Percentiles rank a stretch among this genome's conserved stretches.
Conservation (phyloP, 2,113 vertebrate genomes). For the Henicopernis longicauda region DNA sequence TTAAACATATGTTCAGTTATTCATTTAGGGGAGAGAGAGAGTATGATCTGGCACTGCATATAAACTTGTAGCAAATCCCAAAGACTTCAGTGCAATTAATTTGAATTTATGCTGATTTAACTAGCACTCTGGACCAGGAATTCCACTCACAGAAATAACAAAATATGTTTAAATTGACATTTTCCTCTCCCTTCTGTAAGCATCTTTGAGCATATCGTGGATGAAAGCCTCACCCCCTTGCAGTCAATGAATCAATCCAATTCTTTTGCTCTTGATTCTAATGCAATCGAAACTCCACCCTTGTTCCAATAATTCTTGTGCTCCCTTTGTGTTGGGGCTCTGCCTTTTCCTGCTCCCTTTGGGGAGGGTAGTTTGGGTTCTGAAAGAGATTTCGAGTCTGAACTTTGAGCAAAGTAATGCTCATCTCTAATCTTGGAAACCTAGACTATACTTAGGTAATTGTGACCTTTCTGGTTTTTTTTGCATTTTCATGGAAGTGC, state of each 20-base stretch:
- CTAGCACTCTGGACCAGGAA: background rate
- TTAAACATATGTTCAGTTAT: slow-evolving; percentile 23
- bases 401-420: background rate
- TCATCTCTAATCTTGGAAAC: background rate
- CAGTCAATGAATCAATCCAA: background rate
- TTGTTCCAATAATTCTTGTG: background rate
- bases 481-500: background rate
- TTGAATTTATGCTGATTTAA: background rate
- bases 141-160: background rate
- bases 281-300: background rate
- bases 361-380: background rate
- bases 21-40: background rate
- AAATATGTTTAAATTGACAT: background rate
- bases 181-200: background rate
- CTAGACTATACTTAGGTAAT: background rate
- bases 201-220: background rate
- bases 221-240: background rate
- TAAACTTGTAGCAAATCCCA: background rate
- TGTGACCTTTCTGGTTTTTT: background rate
- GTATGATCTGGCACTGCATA: background rate
- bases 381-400: background rate
- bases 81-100: background rate
- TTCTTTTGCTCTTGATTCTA: background rate
- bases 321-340: background rate
- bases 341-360: background rate